phyloP scores from a whole-genome alignment of 2,113 vertebrate species.

The Oryzias celebensis region DNA sequence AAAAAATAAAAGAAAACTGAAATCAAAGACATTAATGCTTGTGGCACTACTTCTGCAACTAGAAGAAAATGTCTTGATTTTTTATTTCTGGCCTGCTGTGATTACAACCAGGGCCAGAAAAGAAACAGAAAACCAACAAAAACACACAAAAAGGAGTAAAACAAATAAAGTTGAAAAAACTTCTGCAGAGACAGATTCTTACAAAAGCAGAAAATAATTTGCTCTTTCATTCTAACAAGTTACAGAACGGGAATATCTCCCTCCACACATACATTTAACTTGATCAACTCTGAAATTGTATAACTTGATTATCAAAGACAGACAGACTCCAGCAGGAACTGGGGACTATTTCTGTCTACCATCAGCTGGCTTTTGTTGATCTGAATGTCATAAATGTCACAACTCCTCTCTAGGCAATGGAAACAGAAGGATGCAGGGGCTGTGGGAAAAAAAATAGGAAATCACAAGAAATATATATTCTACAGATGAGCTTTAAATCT shows the following conservation, averaged over 20 bases:
- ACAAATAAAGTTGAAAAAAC: slow-evolving; percentile 1
- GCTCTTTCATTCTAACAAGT: slow-evolving; percentile 38
- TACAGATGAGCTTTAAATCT: slow-evolving; percentile 31
- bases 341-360: slow-evolving; percentile 53
- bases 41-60: no score
- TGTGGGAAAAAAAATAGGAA: background rate
- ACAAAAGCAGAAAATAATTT: slow-evolving; percentile 8
- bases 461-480: slow-evolving; percentile 24
- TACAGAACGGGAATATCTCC: slow-evolving; percentile 46
- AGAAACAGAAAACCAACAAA: no score
- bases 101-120: no score
- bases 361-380: slow-evolving; percentile 41
- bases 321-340: slow-evolving; percentile 48
- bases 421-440: slow-evolving; percentile 27
- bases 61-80: no score
- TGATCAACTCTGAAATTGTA: slow-evolving; percentile 51
- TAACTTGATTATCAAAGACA: slow-evolving; percentile 56
- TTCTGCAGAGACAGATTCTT: slow-evolving; percentile 6
- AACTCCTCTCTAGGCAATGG: slow-evolving; percentile 48
- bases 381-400: slow-evolving; percentile 56
- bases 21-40: no score
- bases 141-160: background rate
- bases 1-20: no score
- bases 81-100: no score
- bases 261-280: slow-evolving; percentile 22